A percentile compares a stretch with the other conserved stretches of the same genome.
These are phyloP conservation scores for Meiosimyza decipiens DNA, from an alignment of 2,888 invertebrate species.

Conservation along the genomic window DNA sequence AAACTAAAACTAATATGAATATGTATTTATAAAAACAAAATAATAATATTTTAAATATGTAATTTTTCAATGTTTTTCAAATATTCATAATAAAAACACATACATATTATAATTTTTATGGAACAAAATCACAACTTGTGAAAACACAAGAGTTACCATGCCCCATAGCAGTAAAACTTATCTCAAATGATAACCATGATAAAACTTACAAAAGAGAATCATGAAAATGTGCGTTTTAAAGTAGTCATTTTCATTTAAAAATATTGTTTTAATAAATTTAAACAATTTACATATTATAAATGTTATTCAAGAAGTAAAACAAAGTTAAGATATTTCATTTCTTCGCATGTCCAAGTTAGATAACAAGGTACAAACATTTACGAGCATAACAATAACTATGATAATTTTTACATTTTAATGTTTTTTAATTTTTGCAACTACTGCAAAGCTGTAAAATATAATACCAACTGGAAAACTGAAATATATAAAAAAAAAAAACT, in stretches of 20 bases:
- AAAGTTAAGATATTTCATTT: not conserved
- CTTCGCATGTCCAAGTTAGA: not conserved
- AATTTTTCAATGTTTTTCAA: constrained; percentile 29
- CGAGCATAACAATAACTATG: not conserved
- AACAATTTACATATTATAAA: too few species aligned
- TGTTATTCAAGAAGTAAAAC: too few species aligned
- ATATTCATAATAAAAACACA: constrained; percentile 19
- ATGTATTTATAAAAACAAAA: constrained; percentile 13
- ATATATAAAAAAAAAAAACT: constrained; percentile 11
- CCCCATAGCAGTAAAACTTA: not conserved
- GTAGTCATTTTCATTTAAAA: too few species aligned
- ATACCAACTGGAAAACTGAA: constrained; percentile 12
- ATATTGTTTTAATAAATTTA: too few species aligned
- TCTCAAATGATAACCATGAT: too few species aligned
- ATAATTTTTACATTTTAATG: not conserved
- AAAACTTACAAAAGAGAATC: too few species aligned
- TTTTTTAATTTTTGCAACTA: not conserved
- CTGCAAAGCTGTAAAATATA: constrained; percentile 12
- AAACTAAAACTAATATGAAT: constrained; percentile 28
- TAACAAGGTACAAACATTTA: not conserved
- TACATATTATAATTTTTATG: not conserved
- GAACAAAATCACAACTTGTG: too few species aligned
- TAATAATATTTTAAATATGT: constrained; percentile 12
- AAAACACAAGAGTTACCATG: not conserved
- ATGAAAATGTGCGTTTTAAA: too few species aligned